Conservation (phyloP, 2,888 invertebrate genomes). For the Silvanus unidentatus region DNA sequence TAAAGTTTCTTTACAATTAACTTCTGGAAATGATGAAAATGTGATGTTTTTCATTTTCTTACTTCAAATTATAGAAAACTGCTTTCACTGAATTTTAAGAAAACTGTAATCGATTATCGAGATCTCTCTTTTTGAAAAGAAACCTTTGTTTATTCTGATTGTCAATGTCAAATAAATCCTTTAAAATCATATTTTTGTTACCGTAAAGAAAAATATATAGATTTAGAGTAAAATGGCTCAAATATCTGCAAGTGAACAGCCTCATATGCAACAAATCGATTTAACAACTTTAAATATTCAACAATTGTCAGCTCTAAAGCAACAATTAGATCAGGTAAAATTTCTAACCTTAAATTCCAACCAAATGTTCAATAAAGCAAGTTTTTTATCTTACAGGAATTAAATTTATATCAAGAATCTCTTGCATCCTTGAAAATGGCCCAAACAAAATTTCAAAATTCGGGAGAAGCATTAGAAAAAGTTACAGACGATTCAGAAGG, state of each 20-base stretch:
- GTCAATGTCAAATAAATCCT: no score
- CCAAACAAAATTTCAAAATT: slow-evolving; percentile 83
- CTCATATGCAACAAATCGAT: slow-evolving; percentile 71
- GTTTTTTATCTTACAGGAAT: slow-evolving; percentile 57
- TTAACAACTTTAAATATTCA: slow-evolving; percentile 72
- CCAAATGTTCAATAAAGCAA: slow-evolving; percentile 17
- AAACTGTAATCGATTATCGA: no score
- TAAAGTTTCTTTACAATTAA: no score
- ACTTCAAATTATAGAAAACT: no score
- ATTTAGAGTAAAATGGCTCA: slow-evolving; percentile 52
- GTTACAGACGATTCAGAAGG: slow-evolving; percentile 70
- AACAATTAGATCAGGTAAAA: slow-evolving; percentile 74
- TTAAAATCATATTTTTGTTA: no score
- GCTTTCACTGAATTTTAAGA: no score
- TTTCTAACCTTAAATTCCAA: slow-evolving; percentile 13
- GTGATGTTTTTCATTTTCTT: no score
- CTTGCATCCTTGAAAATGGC: slow-evolving; percentile 83
- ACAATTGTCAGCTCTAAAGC: slow-evolving; percentile 77
- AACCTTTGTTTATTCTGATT: no score
- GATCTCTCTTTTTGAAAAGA: no score
- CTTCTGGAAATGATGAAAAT: no score
- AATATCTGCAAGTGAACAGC: slow-evolving; percentile 56
- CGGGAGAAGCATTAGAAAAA: slow-evolving; percentile 77
- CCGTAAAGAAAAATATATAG: slow-evolving; percentile 1
- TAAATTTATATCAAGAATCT: slow-evolving; percentile 84